Evolutionary conservation across 2,888 invertebrate species (phyloP).

Genomic region (Willowsia nigromaculata): DNA sequence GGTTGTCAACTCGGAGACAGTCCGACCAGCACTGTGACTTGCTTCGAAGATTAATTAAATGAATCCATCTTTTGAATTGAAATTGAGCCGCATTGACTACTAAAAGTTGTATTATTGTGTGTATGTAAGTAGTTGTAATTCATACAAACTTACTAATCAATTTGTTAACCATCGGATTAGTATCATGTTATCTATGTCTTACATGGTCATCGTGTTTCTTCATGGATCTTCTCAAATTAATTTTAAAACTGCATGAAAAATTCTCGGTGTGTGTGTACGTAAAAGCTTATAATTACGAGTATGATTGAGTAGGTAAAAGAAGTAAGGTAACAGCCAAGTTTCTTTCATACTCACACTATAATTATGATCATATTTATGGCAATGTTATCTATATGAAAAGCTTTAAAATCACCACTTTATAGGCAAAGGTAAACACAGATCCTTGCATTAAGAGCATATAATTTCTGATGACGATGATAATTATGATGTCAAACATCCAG

Average conservation of each 20-base stretch:
- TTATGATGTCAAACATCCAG: slow-evolving; percentile 8
- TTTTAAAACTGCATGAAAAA: background rate
- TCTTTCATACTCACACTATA: background rate
- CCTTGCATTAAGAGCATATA: background rate
- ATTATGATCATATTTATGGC: background rate
- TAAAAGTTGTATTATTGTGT: background rate
- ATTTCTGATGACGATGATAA: no score
- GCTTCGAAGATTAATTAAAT: background rate
- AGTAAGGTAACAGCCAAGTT: background rate
- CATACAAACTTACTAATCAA: background rate
- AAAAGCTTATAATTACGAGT: background rate
- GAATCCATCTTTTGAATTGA: background rate
- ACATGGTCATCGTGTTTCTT: background rate
- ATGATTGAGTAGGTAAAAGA: background rate
- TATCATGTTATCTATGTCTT: slow-evolving; percentile 1
- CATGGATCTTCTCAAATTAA: background rate
- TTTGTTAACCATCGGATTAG: slow-evolving; percentile 5
- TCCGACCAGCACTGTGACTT: background rate
- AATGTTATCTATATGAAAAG: background rate
- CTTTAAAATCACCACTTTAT: background rate
- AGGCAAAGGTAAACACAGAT: slow-evolving; percentile 31
- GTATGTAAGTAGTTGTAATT: background rate
- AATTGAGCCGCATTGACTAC: background rate
- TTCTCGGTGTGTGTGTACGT: background rate
- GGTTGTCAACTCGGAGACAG: background rate